phyloP scores from a whole-genome alignment of 2,888 invertebrate genomes.

The Adelognathus sp. region DNA sequence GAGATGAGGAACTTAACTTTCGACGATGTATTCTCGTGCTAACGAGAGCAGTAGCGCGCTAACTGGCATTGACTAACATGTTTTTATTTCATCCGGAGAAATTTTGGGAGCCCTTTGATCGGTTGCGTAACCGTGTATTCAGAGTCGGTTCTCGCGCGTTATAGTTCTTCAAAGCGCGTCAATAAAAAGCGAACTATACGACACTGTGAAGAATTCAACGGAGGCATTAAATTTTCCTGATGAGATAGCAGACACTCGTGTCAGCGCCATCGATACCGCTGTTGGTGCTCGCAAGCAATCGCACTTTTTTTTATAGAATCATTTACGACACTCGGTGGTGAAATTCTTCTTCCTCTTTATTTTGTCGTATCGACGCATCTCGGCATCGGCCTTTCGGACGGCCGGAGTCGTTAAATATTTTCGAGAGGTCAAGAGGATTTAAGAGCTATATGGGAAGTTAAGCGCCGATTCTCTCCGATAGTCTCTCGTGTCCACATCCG shows the following conservation, averaged over 20 bases:
- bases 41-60: constrained; percentile 4
- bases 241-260: too few relatives aligned
- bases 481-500: background rate
- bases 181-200: too few relatives aligned
- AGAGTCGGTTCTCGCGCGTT: background rate
- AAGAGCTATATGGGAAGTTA: constrained; percentile 7
- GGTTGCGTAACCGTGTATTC: background rate
- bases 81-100: background rate
- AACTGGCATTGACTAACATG: background rate
- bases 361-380: background rate
- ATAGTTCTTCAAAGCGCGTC: background rate
- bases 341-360: background rate
- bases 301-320: background rate
- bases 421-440: background rate
- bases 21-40: constrained; percentile 1
- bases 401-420: background rate
- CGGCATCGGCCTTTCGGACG: background rate
- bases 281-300: background rate
- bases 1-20: constrained; percentile 17
- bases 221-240: too few relatives aligned
- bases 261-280: too few relatives aligned
- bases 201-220: too few relatives aligned
- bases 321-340: background rate
- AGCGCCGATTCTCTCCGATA: constrained; percentile 5
- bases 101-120: background rate